Evolutionary conservation across 2,888 invertebrate genomes (phyloP), one percentile per base, ranked within the genome.

Genomic region (Lacanobia wlatinum): DNA sequence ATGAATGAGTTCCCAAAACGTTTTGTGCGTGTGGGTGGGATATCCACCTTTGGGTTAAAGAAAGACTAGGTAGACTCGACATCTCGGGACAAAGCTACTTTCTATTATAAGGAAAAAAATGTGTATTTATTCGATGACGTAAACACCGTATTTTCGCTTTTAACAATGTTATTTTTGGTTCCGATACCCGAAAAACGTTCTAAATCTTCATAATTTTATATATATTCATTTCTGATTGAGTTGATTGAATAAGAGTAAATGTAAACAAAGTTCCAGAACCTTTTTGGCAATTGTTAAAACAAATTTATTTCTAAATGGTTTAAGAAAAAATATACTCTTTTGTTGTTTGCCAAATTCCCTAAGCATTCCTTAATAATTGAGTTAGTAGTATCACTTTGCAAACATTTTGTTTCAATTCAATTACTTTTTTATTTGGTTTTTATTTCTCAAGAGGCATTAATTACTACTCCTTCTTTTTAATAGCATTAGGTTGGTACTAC

Each of bases 341-440:
- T 16, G 12, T 43, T 34, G 28, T 60, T 38, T 72, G 12, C 9
- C 4, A 40, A n/a, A 48, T 16, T 48, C 16, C 38, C 6, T 12
- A 14, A 46, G 23, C 46, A 43, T 28, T 12, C 12, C 52, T 14
- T 50, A 21, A 70, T 50, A 21, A 70, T 50, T 50, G 18, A 48
- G 21, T 70, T 21, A 50, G 7, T 21, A 14, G 21, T 21, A 62
- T 43, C 28, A 74, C 50, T 43, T 63, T 50, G 40, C 28, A 21
- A 50, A 21, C 40, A 18, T 73, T 14, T 16, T 12, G 0, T 53
- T 14, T 9, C 18, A 4, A 0, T 61, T 23, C 4, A 18, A 21
- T 38, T 73, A 28, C 7, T 1, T 73, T 50, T 70, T 53, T 14
- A 34, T 40, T 16, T 43, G 9, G 0, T 68, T 68, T 28, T 14